Conservation (phyloP, 2,797 vertebrate genomes). For the Sebastes baramenuke region DNA sequence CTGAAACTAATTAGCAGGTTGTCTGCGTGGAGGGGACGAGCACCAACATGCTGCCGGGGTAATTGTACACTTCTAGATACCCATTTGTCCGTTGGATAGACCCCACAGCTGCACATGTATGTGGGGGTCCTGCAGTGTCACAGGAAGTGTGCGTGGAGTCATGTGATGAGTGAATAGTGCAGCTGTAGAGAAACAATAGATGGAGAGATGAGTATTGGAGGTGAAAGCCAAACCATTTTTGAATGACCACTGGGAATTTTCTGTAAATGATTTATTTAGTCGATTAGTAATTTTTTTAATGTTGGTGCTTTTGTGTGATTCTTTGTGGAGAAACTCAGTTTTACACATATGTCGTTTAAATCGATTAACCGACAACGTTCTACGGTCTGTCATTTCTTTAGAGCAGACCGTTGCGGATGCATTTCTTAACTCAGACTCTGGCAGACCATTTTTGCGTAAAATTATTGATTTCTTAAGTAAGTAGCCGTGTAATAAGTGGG, state of each 20-base stretch:
- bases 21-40: not conserved
- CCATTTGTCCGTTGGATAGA: not conserved
- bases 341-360: too few relatives aligned
- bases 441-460: too few relatives aligned
- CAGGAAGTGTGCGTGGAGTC: conserved; percentile 29
- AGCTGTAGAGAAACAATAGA: conserved; percentile 29
- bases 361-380: too few relatives aligned
- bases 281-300: not conserved
- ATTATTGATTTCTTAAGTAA: too few relatives aligned
- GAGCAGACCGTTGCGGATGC: too few relatives aligned
- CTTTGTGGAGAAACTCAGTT: too few relatives aligned
- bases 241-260: not conserved
- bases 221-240: not conserved
- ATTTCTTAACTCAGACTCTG: too few relatives aligned
- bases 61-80: conserved; percentile 34
- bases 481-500: too few relatives aligned
- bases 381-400: too few relatives aligned
- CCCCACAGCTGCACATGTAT: conserved; percentile 34
- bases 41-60: conserved; percentile 15
- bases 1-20: conserved; percentile 50
- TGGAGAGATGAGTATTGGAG: not conserved
- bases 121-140: conserved; percentile 8
- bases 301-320: too few relatives aligned
- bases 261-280: not conserved
- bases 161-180: conserved; percentile 21